A percentile compares a stretch with the other conserved stretches of the same genome.
These are phyloP conservation scores for Lasioglossum albipes DNA, from an alignment of 1,140 invertebrate genomes.

Conservation along the genomic window DNA sequence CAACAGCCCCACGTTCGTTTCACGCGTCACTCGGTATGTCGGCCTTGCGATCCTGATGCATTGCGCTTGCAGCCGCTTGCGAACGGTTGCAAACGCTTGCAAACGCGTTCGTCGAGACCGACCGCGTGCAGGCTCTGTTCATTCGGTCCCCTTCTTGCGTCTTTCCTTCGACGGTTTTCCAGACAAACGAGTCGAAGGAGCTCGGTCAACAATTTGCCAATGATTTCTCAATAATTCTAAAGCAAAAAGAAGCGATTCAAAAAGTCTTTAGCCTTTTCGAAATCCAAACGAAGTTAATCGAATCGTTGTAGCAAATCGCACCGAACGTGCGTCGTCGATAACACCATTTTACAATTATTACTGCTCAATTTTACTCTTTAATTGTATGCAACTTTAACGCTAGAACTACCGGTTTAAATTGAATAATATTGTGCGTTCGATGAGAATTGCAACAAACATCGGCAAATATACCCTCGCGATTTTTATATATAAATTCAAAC, in stretches of 20 bases:
- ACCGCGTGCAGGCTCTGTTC: too few relatives aligned
- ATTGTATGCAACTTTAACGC: not conserved
- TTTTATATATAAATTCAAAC: too few relatives aligned
- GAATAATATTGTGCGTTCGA: too few relatives aligned
- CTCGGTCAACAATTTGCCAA: too few relatives aligned
- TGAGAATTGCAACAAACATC: too few relatives aligned
- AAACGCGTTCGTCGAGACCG: not conserved
- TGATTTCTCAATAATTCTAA: too few relatives aligned
- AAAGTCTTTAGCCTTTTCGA: not conserved
- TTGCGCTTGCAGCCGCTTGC: too few relatives aligned
- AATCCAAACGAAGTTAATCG: not conserved
- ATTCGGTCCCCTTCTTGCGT: not conserved
- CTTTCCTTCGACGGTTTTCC: too few relatives aligned
- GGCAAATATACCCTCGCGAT: too few relatives aligned
- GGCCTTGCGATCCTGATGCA: conserved; percentile 3
- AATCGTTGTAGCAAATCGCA: not conserved
- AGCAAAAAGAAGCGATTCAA: too few relatives aligned
- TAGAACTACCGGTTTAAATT: too few relatives aligned
- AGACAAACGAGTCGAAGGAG: too few relatives aligned
- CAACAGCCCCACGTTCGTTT: not conserved
- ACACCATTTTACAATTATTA: conserved; percentile 4
- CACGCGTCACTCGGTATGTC: not conserved
- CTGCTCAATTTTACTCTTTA: conserved; percentile 36
- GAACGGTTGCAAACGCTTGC: not conserved
- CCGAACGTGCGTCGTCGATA: not conserved